A percentile compares a stretch with the other conserved stretches of the same genome.
Conservation (phyloP, 2,113 vertebrate genomes). For the Ptyas mucosa region DNA sequence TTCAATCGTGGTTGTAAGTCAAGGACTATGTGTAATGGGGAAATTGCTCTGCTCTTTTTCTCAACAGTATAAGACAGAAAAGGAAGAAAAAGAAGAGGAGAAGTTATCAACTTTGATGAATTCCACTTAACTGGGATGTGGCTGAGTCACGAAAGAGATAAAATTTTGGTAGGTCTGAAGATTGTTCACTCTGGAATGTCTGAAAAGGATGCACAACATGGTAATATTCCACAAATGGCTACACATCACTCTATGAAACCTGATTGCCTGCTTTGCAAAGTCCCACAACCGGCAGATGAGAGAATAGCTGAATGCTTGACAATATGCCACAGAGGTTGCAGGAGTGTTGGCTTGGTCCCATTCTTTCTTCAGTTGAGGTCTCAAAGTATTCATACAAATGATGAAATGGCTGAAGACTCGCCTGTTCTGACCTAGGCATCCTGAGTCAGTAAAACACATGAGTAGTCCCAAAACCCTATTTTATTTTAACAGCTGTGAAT, state of each 20-base stretch:
- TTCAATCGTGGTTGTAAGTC: too few relatives aligned
- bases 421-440: too few relatives aligned
- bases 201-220: not conserved
- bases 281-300: not conserved
- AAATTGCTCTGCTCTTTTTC: not conserved
- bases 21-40: not conserved
- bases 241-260: not conserved
- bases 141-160: not conserved
- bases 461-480: too few relatives aligned
- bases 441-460: too few relatives aligned
- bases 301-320: not conserved
- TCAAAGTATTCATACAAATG: not conserved
- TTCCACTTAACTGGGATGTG: not conserved
- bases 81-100: not conserved
- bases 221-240: not conserved
- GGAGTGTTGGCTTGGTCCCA: not conserved
- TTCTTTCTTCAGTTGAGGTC: not conserved
- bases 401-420: not conserved
- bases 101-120: not conserved
- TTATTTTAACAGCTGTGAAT: too few relatives aligned
- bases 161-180: not conserved
- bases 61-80: not conserved
- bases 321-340: not conserved
- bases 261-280: not conserved
- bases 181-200: not conserved